phyloP scores from a whole-genome alignment of 2,113 vertebrate species.

The Platysteira castanea region DNA sequence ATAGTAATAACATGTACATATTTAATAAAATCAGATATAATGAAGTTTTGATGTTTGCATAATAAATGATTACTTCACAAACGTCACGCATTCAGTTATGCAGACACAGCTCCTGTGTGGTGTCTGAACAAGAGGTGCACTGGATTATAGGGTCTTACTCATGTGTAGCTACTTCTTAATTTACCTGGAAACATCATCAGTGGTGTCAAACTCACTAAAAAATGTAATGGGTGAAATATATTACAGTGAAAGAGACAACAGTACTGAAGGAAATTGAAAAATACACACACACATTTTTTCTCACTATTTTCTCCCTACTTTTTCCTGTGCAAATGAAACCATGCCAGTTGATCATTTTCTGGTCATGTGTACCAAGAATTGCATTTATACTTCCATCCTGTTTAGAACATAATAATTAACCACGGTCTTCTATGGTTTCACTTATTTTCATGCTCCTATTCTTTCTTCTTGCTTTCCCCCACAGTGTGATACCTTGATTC shows the following conservation, averaged over 20 bases:
- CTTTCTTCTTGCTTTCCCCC: neutral
- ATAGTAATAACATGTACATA: constrained; percentile 67
- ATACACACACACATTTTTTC: too few species aligned
- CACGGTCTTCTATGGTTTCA: neutral
- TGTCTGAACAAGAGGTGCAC: neutral
- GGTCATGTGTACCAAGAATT: neutral
- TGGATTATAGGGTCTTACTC: neutral
- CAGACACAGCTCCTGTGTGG: neutral
- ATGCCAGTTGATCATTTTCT: neutral
- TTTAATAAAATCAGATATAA: constrained; percentile 64
- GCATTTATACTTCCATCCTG: neutral
- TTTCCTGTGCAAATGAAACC: neutral
- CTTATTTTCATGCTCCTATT: neutral
- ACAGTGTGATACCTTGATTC: neutral
- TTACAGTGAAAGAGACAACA: neutral
- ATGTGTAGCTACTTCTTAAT: neutral
- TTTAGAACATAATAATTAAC: neutral
- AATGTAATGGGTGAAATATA: neutral
- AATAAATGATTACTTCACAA: constrained; percentile 29
- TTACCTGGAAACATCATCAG: neutral
- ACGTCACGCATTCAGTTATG: neutral
- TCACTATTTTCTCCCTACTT: too few species aligned
- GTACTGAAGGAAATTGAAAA: neutral
- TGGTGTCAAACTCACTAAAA: neutral
- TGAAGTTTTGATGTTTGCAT: constrained; percentile 23